A percentile compares a stretch with the other conserved stretches of the same genome.
phyloP scores from a whole-genome alignment of 1,140 invertebrate species.

The Caenorhabditis brenneri region DNA sequence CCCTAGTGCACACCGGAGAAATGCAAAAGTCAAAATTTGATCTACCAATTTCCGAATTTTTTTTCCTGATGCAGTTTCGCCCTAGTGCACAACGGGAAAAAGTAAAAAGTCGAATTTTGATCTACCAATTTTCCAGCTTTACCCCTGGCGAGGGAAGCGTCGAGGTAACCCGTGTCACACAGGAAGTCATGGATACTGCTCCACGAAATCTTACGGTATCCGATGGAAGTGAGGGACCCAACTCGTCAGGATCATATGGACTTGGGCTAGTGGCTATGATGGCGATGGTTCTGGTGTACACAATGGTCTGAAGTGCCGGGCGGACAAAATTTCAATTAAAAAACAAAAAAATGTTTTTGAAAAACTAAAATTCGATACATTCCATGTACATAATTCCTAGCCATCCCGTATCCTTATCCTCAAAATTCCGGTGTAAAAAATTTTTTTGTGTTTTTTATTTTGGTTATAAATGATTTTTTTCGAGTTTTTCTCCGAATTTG shows the following conservation, averaged over 20 bases:
- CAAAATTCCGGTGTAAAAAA: neutral
- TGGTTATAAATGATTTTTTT: neutral
- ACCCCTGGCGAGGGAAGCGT: neutral
- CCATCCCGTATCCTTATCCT: neutral
- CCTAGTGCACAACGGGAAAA: too few relatives aligned
- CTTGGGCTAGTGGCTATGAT: neutral
- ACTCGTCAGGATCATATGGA: neutral
- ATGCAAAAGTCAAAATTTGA: too few relatives aligned
- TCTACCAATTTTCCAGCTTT: neutral
- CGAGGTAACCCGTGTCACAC: neutral
- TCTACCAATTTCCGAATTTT: too few relatives aligned
- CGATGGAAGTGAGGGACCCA: neutral
- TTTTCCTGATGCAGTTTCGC: too few relatives aligned
- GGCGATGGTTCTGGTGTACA: neutral
- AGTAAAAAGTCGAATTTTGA: neutral
- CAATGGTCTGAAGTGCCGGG: too few relatives aligned
- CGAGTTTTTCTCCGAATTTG: too few relatives aligned
- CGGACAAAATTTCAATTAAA: too few relatives aligned
- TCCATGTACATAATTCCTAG: conserved; percentile 10
- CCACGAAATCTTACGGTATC: neutral
- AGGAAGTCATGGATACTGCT: neutral
- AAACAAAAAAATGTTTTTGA: too few relatives aligned
- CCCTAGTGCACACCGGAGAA: too few relatives aligned
- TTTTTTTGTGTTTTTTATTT: neutral
- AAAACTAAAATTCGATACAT: neutral